These are phyloP conservation scores for Serilophus lunatus DNA, from an alignment of 2,113 vertebrate genomes.

Conservation along the genomic window DNA sequence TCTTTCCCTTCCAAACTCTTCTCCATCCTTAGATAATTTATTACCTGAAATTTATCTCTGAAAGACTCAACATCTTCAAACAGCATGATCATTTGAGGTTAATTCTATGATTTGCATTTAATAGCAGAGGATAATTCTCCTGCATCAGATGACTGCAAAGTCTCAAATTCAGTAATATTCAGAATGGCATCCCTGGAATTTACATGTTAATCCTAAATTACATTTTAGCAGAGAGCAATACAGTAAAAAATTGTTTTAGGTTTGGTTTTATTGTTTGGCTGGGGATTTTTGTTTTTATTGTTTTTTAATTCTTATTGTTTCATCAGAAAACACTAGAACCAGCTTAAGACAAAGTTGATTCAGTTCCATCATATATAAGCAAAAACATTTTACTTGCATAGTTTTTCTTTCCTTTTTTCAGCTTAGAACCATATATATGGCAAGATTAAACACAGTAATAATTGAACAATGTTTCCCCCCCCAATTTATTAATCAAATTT, in stretches of 20 bases:
- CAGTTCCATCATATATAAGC: not conserved
- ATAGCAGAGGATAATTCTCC: not conserved
- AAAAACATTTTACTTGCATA: not conserved
- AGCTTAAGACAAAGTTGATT: not conserved
- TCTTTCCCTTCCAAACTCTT: not conserved
- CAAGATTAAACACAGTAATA: not conserved
- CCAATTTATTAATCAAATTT: not conserved
- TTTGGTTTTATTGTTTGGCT: not conserved
- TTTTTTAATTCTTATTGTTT: not conserved
- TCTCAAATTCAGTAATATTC: not conserved
- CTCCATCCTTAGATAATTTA: not conserved
- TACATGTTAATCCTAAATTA: not conserved
- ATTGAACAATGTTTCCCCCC: not conserved
- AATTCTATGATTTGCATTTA: not conserved
- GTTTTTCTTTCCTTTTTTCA: not conserved
- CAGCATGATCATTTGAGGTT: not conserved
- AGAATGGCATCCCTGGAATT: not conserved
- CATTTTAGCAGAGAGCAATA: not conserved
- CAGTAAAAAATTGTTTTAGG: not conserved
- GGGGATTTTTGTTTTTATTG: accelerated
- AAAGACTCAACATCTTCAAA: not conserved
- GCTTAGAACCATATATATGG: not conserved
- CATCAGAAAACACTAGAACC: not conserved
- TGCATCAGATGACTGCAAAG: not conserved
- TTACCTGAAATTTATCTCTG: not conserved